Base-by-base conservation (phyloP, 2,888 invertebrate species). In the Coremacera marginata region DNA sequence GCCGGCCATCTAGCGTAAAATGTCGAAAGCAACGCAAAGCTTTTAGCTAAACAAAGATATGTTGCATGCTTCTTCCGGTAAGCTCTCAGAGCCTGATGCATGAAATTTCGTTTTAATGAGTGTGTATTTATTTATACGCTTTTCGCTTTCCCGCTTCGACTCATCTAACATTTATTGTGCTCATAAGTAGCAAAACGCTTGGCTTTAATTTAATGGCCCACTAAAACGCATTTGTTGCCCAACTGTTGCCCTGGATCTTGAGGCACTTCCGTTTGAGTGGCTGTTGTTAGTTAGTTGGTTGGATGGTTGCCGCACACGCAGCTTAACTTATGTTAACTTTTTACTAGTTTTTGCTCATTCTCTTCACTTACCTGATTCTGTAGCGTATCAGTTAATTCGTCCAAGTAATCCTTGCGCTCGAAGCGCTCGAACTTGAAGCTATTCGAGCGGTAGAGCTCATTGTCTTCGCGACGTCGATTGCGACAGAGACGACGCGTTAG, bases 351-450 rank as follows among this genome's bases (percentile, higher is more conserved):
- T 19, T 31, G n/a, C n/a, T n/a, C 5, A 63, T 60, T 5, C 14
- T 63, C 9, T 16, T 16, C 78, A 90, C 91, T 90, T 86, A 94
- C 95, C 94, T 94, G 94, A 89, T 94, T 94, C 81, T 92, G 92
- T 81, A 91, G 87, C 62, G 89, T 89, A 86, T 90, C 82, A 51
- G 91, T 90, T 81, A 91, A 91, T 82, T 92, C 91, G 83, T 94
- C 94, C 86, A 92, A 92, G 83, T 93, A 93, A 73, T 92, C 92
- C 79, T 91, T 91, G 83, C 95, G 91, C 84, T 95, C 93, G 87
- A 95, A 95, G 76, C 95, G 91, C 90, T 95, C 95, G 89, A 95
- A 95, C 90, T 95, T 95, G 91, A 95, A 95, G 90, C 95, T 95
- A 89, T 95, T 95, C 82, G 95, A 95, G 83, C 95, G 92, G 86